Base-by-base conservation (phyloP, 2,888 invertebrate species). In the Thera britannica region DNA sequence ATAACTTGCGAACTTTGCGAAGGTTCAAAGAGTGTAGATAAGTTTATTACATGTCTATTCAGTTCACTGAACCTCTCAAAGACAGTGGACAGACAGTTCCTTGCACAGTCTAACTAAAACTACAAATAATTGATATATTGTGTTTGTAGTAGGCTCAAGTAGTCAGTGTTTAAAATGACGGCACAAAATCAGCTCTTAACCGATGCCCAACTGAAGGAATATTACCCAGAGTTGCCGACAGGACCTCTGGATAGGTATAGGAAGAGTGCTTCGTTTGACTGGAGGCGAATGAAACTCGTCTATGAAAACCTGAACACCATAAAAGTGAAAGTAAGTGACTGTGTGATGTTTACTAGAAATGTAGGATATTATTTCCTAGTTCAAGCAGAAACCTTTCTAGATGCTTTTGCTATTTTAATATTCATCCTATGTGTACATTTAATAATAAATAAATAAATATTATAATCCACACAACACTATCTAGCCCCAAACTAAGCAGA, bases 211-310 rank as follows among this genome's bases (percentile, higher is more conserved):
- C 74, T 95, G 63, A 87, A 87, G 70, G 77, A 85, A 4, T 89
- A 93, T 62, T 92, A 95, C 71, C 94, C 94, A 4, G 95, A 95
- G 77, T 94, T 96, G 70, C 95, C 95, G 12, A 86, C 87, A 38
- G 96, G 97, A 4, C 96, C 95, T 12, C 84, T 97, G 68, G 95
- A 96, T 77, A 81, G 77, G 4, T 96, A 96, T 79, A 92, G 97
- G 61, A 94, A 94, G 73, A 94, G 92, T 73, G 95, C 96, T 0
- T 90, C 95, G 0, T 97, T 97, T 78, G 95, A 96, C 76, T 96
- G 96, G 95, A 95, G 96, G 58, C 95, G 95, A 41, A 89, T 93
- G 87, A 93, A 92, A 79, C 81, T 93, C 9, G 79, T 79, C 51
- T 92, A 90, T 69, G 92, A 94, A 63, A 86, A 80, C 69, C 73